Conservation (phyloP, 2,113 vertebrate genomes). For the Oreochromis niloticus region DNA sequence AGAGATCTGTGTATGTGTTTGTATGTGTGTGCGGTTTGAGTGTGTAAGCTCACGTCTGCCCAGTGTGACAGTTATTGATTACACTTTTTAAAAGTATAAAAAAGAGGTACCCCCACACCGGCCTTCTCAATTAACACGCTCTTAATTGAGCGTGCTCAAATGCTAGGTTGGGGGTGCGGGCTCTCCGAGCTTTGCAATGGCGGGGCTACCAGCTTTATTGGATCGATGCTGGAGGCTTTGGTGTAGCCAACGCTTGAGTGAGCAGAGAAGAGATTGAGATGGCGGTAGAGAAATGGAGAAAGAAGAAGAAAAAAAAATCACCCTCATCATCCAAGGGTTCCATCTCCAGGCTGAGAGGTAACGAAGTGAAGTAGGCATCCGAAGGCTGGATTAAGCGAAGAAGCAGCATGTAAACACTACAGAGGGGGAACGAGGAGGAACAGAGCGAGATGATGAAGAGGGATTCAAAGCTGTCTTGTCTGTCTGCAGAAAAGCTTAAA, state of each 20-base stretch:
- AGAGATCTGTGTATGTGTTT: background rate
- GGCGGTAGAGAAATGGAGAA: background rate
- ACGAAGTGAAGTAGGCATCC: constrained; percentile 25
- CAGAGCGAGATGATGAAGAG: background rate
- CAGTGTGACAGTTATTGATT: constrained; percentile 54
- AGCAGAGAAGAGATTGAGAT: constrained; percentile 33
- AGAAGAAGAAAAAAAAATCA: background rate
- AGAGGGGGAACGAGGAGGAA: background rate
- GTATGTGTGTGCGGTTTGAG: background rate
- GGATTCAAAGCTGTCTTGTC: background rate
- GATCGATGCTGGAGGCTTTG: constrained; percentile 61
- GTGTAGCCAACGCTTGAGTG: constrained; percentile 30
- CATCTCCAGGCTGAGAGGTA: constrained; percentile 5
- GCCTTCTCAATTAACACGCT: background rate
- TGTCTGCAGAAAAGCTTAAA: background rate
- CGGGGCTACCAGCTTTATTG: constrained; percentile 48
- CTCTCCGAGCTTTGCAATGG: constrained; percentile 23
- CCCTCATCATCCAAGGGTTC: background rate
- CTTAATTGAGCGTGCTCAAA: constrained; percentile 47
- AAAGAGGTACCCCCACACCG: background rate
- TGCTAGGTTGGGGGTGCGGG: constrained; percentile 23
- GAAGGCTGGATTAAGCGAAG: constrained; percentile 44
- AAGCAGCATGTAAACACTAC: constrained; percentile 32
- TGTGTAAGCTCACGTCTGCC: background rate
- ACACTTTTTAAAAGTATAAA: constrained; percentile 31